Conservation (phyloP, 2,797 vertebrate genomes). For the Brachymystax lenok region DNA sequence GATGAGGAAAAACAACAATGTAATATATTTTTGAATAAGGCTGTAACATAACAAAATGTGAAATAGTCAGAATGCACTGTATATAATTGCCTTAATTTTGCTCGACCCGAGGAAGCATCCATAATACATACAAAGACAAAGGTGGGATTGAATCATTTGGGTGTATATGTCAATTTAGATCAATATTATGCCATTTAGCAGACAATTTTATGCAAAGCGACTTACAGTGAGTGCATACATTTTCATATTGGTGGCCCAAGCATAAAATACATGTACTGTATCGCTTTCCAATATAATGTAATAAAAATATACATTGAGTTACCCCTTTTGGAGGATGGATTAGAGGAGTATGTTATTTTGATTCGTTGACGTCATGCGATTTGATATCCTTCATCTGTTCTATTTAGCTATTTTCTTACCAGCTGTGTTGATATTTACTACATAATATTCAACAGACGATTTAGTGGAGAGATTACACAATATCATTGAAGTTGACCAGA, state of each 20-base stretch:
- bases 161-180: constrained; percentile 18
- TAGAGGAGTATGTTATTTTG: not conserved
- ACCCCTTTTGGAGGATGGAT: not conserved
- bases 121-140: not conserved
- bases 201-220: not conserved
- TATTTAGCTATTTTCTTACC: not conserved
- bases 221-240: not conserved
- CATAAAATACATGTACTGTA: no score
- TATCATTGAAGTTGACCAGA: not conserved
- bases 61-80: no score
- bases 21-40: no score
- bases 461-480: constrained; percentile 8
- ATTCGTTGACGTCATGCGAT: not conserved
- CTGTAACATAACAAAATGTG: no score
- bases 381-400: not conserved
- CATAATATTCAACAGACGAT: not conserved
- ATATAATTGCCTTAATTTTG: no score
- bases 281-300: not conserved
- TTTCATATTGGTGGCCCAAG: not conserved
- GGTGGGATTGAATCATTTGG: constrained; percentile 21
- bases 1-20: no score
- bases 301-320: not conserved
- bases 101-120: no score
- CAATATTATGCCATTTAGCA: not conserved
- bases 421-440: not conserved